These are phyloP conservation scores for Trichonephila inaurata DNA, from an alignment of 1,140 invertebrate species.

Conservation along the genomic window DNA sequence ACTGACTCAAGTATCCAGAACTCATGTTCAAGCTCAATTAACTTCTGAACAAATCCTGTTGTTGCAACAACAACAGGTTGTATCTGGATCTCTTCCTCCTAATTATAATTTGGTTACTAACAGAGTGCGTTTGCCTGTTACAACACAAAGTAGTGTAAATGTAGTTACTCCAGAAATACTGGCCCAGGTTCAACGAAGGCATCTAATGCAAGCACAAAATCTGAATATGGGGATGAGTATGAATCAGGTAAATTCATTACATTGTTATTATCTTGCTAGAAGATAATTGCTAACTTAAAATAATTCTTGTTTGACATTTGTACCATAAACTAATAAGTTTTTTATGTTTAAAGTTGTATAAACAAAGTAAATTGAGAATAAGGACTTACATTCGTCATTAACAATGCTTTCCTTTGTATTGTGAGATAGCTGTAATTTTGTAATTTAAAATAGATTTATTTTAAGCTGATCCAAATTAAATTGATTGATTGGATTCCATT, in stretches of 20 bases:
- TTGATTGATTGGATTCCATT: too few species aligned
- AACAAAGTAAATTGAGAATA: too few species aligned
- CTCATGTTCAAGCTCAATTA: conserved; percentile 56
- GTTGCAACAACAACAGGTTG: conserved; percentile 54
- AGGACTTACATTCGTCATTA: too few species aligned
- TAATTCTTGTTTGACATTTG: too few species aligned
- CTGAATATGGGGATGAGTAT: not conserved
- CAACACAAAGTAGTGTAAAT: conserved; percentile 18
- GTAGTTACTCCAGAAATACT: conserved; percentile 41
- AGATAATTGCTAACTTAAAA: too few species aligned
- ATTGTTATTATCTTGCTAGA: too few species aligned
- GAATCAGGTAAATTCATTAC: conserved; percentile 14
- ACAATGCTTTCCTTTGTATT: too few species aligned
- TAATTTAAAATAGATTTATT: too few species aligned
- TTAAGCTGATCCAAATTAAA: too few species aligned
- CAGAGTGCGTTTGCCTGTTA: conserved; percentile 41
- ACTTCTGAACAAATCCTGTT: conserved; percentile 56
- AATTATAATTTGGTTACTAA: conserved; percentile 69
- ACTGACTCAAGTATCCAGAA: conserved; percentile 49
- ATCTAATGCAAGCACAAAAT: conserved; percentile 1
- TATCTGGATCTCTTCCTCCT: conserved; percentile 39
- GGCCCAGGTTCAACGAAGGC: conserved; percentile 61
- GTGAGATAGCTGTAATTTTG: too few species aligned
- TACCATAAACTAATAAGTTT: too few species aligned
- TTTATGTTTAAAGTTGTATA: too few species aligned